Percentiles rank a stretch among this genome's conserved stretches.
Evolutionary conservation across 2,797 vertebrate species (phyloP).

Genomic region (Centroberyx gerrardi): DNA sequence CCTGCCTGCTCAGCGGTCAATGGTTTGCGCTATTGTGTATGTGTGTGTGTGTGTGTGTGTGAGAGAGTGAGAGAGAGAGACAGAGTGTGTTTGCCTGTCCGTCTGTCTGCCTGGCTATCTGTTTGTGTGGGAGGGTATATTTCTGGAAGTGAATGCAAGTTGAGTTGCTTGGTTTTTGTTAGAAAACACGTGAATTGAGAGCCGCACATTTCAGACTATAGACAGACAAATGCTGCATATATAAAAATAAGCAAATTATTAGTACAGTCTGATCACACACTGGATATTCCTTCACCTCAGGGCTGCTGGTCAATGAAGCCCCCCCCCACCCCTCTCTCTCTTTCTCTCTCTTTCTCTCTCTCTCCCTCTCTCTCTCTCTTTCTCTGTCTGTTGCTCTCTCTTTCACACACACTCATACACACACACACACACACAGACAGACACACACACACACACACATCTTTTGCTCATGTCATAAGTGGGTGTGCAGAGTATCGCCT

Average conservation of each 20-base stretch:
- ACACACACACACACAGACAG: slow-evolving; percentile 6
- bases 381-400: slow-evolving; percentile 25
- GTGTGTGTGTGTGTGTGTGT: slow-evolving; percentile 20
- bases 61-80: background rate
- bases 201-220: slow-evolving; percentile 43
- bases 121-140: slow-evolving; percentile 59
- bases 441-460: slow-evolving; percentile 45
- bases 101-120: slow-evolving; percentile 50
- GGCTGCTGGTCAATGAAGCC: slow-evolving; percentile 50
- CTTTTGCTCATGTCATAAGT: slow-evolving; percentile 80
- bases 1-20: slow-evolving; percentile 65
- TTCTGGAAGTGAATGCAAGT: slow-evolving; percentile 64
- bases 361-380: slow-evolving; percentile 14
- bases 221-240: too few relatives aligned
- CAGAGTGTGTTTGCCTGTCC: slow-evolving; percentile 50
- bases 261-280: slow-evolving; percentile 14
- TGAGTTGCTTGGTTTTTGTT: slow-evolving; percentile 61
- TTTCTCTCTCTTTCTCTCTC: background rate
- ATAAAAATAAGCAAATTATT: slow-evolving; percentile 29
- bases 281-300: slow-evolving; percentile 22
- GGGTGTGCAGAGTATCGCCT: slow-evolving; percentile 83
- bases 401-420: slow-evolving; percentile 1
- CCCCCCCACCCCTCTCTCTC: background rate
- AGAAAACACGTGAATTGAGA: slow-evolving; percentile 39
- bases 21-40: slow-evolving; percentile 58